Evolutionary conservation across 2,113 vertebrate genomes (phyloP).

Genomic region (Tyrannus savana): DNA sequence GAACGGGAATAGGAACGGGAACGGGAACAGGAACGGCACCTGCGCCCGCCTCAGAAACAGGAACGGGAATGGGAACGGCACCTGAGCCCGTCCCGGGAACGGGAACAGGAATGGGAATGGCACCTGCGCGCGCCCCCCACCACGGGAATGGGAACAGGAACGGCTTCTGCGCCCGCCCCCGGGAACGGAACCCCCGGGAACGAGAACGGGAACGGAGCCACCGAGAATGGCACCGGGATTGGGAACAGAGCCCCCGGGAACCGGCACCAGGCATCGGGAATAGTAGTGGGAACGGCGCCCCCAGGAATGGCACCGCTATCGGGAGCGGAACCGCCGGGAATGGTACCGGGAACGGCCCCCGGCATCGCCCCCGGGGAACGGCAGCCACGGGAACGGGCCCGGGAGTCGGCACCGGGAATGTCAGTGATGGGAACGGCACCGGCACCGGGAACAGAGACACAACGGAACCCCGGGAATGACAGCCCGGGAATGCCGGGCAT

Average conservation of each 20-base stretch:
- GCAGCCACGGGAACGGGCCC: background rate
- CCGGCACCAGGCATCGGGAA: background rate
- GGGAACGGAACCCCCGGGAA: background rate
- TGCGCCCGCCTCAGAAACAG: too few relatives aligned
- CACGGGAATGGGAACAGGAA: too few relatives aligned
- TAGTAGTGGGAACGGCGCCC: background rate
- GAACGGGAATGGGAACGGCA: too few relatives aligned
- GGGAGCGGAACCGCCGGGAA: background rate
- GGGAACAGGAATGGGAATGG: background rate
- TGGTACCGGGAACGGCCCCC: background rate
- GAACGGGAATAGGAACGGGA: too few relatives aligned
- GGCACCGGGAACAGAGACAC: background rate
- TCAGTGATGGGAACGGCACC: too few relatives aligned
- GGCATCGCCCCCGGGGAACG: too few relatives aligned
- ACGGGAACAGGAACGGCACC: too few relatives aligned
- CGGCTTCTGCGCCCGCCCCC: too few relatives aligned
- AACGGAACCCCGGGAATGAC: background rate
- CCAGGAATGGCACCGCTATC: background rate
- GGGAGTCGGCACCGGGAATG: background rate
- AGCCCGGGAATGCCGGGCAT: background rate
- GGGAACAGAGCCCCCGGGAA: background rate
- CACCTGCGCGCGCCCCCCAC: too few relatives aligned
- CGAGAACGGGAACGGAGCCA: background rate
- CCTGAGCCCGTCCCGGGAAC: background rate
- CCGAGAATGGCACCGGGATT: background rate